Evolutionary conservation across 1,140 invertebrate genomes (phyloP), one percentile per base, ranked within the genome.

Genomic region (Protaetia brevitarsis): DNA sequence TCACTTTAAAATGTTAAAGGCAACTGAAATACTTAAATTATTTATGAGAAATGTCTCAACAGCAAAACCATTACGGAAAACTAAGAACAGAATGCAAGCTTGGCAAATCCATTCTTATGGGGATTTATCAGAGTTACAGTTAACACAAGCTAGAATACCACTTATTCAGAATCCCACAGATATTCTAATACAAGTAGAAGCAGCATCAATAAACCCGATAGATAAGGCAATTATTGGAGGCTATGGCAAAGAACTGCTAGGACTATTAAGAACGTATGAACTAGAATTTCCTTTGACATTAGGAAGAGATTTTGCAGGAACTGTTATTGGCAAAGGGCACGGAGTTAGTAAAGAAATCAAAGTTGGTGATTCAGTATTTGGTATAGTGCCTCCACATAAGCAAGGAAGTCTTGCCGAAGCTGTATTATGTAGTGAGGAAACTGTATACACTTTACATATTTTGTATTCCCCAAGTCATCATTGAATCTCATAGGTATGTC

Each of bases 161-260:
- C 72, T 86, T 10, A 86, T 96, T 21, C 79, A 79, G 23, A 82
- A 80, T 41, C 88, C 93, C 0, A 81, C 84, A 67, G 89, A 96
- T 67, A 80, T 97, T 19, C 78, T 97, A 2, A 84, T 98, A 8
- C 83, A 89, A 77, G 87, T 98, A 27, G 80, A 87, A 72, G 88
- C 94, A 19, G 84, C 94, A 1, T 92, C 93, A 56, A 82, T 99
- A 0, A 98, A 98, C 82, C 94, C 95, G 0, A 89, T 98, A 66
- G 96, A 99, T 81, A 78, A 94, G 8, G 58, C 21, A 13, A 51
- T 61, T 7, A 26, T 71, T 90, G 89, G 81, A 71, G 91, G 92
- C 2, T 94, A 93, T 81, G 93, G 92, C 1, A 78, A 86, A 41
- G 85, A 83, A 36, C 66, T 89, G 2, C 79, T 95, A 21, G 88